Evolutionary conservation across 2,113 vertebrate species (phyloP), one percentile per base, ranked within the genome.

Genomic region (Otolemur garnettii): DNA sequence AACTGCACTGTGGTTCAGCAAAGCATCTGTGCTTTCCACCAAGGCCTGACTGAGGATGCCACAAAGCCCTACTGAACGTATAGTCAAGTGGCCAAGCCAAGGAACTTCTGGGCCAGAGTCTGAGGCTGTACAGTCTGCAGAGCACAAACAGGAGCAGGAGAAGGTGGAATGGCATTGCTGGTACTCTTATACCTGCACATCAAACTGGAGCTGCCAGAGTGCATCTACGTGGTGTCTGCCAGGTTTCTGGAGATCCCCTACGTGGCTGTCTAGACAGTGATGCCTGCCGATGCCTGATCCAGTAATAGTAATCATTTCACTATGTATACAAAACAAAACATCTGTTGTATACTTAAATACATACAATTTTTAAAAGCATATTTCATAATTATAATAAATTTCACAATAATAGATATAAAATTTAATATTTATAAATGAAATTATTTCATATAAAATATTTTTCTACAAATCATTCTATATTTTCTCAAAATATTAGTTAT

Each of bases 111-210:
- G 99, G 99, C 7, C 99, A 99, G 97, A 99, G 99, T 1, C 97
- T 99, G 85, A 98, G 99, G 82, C 99, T 99, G 97, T 99, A 99
- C 95, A 99, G 99, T 98, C 99, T 99, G 97, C 99, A 99, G 98
- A 99, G 97, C 99, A 99, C 94, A 99, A 99, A 55, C 99, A 99
- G 1, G 99, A 99, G 98, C 99, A 99, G 96, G 99, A 99, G 98
- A 99, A 99, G 98, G 99, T 99, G 2, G 99, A 99, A 95, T 99
- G 99, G 97, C 98, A 99, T 59, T 98, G 99, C 60, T 99, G 95
- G 99, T 99, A 79, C 99, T 99, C 0, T 99, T 99, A 98, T 99
- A 99, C 98, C 99, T 99, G 98, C 99, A 99, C 97, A 99, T 99
- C 97, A 99, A 99, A 98, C 98, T 99, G 97, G 99, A 99, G 97